Evolutionary conservation across 2,888 invertebrate species (phyloP), one percentile per base, ranked within the genome.

Genomic region (Poecilus cupreus): DNA sequence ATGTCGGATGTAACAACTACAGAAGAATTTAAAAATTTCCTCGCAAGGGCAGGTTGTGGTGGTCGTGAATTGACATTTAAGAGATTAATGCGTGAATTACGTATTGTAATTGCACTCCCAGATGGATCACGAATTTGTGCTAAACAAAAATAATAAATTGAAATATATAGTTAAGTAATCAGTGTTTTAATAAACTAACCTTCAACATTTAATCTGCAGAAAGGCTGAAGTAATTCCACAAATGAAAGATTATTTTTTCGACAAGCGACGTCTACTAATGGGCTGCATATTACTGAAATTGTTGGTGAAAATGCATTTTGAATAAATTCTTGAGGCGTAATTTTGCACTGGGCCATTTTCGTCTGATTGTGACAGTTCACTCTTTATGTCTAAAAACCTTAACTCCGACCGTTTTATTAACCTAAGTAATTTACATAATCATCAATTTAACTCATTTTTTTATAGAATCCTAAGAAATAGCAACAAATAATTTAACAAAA

Each of bases 181-280:
- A 5, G 2, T 78, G 1, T 68, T 43, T 16, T 20, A 13, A 24
- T 54, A 60, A 81, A 84, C 87, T 88, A 90, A 95, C 95, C 93
- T 91, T 96, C 96, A 83, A 92, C 92, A 84, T 92, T 93, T 87
- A 95, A 88, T 88, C 93, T 92, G 88, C 95, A 94, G 88, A 98
- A 98, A 0, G 98, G 98, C 88, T 97, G 97, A 77, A 98, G 90
- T 83, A 98, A 89, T 90, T 98, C 97, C 77, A 95, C 94, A 87
- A 98, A 97, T 39, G 95, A 94, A 83, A 98, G 91, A 90, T 97
- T 97, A 89, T 98, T 98, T 88, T 97, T 97, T 85, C 94, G 93
- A 86, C 97, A 96, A 80, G 95, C 91, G 86, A 93, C 92, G 86
- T 97, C 96, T 10, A 96, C 98, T 88, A 94, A 92, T 51, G 93